Base-by-base conservation (phyloP, 2,888 invertebrate genomes). In the Meiosimyza platycephala region DNA sequence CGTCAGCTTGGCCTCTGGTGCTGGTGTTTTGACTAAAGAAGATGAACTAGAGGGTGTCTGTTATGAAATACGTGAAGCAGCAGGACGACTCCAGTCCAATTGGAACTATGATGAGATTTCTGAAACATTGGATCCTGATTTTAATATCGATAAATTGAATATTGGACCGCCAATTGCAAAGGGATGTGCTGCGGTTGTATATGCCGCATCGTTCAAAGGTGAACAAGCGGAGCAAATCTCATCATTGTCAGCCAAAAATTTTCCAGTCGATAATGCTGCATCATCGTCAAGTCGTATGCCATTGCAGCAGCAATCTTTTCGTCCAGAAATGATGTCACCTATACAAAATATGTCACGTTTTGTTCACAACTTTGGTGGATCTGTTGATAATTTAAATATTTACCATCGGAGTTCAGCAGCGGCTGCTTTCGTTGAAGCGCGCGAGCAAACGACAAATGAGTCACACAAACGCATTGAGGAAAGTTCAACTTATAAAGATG, bases 141-240 rank as follows among this genome's bases (percentile, higher is more conserved):
- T 90, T 11, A 88, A 87, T 65, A 86, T 93, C 62, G 88, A 90
- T 65, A 89, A 92, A 80, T 88, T 94, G 74, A 89, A 90, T 72
- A 89, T 95, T 77, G 94, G 93, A 0, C 89, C 91, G 52, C 89
- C 91, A 2, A 92, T 95, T 78, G 94, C 92, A 7, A 94, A 95
- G 85, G 95, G 95, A 16, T 93, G 94, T 83, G 93, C 93, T 77
- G 95, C 94, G 40, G 94, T 93, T 47, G 94, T 95, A 1, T 94
- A 95, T 85, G 90, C 92, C 5, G 93, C 93, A 1, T 89, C 89
- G 72, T 87, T 90, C 67, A 90, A 89, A 76, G 77, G 78, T 47
- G 73, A 73, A n/a, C 52, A 75, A 16, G 63, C 66, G 9, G 54
- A 22, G 4, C 40, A 57, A 2, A 11, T 22, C 1, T 62, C 59